Evolutionary conservation across 1,140 invertebrate species (phyloP).

Genomic region (Schlechtendalia chinensis): DNA sequence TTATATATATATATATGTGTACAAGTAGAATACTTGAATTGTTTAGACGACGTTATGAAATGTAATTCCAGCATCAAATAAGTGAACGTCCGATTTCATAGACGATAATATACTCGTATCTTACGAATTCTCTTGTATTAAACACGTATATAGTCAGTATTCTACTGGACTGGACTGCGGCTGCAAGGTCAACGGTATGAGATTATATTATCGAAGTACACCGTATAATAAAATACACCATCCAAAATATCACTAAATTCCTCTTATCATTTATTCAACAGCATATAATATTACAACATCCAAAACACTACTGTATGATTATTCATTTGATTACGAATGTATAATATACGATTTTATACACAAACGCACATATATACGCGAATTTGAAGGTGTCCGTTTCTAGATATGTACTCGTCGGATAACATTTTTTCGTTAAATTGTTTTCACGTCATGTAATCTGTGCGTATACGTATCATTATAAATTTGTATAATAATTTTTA

Average conservation of each 20-base stretch:
- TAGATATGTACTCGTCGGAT: background rate
- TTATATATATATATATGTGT: background rate
- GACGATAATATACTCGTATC: background rate
- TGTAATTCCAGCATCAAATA: background rate
- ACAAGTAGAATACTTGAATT: background rate
- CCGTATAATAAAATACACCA: too few species aligned
- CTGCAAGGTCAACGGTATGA: background rate
- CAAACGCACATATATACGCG: background rate
- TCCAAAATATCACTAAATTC: background rate
- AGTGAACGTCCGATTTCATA: background rate
- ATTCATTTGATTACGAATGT: background rate
- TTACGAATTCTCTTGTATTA: background rate
- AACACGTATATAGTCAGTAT: background rate
- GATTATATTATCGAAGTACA: too few species aligned
- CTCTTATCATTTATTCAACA: background rate
- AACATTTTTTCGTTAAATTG: background rate
- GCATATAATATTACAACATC: background rate
- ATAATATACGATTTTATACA: too few species aligned
- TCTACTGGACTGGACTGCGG: background rate
- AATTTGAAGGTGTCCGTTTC: background rate
- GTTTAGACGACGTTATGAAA: conserved; percentile 5
- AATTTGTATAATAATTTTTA: too few species aligned
- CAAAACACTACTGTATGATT: background rate
- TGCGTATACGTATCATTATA: too few species aligned
- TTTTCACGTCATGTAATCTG: background rate